These are phyloP conservation scores for Macropodus opercularis DNA, from an alignment of 2,797 vertebrate genomes.

Conservation along the genomic window DNA sequence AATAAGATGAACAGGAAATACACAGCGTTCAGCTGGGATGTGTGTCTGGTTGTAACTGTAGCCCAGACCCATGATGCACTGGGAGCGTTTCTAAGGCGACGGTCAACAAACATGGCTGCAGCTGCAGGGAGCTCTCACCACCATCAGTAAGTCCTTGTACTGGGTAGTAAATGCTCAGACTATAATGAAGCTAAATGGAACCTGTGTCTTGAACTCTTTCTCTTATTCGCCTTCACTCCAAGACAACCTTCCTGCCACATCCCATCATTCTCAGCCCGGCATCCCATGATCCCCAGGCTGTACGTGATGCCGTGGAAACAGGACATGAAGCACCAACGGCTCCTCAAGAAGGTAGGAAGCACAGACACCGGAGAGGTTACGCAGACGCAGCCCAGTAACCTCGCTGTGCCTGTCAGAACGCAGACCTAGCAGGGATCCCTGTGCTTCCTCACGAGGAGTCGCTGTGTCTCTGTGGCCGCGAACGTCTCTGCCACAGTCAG, in stretches of 20 bases:
- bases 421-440: conserved; percentile 41
- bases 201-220: no score
- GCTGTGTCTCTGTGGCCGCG: conserved; percentile 45
- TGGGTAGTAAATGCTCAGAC: no score
- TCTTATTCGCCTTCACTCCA: background rate
- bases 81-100: conserved; percentile 53
- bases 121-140: conserved; percentile 19
- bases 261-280: conserved; percentile 60
- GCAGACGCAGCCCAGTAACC: no score
- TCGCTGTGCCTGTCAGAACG: conserved; percentile 58
- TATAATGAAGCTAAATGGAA: no score
- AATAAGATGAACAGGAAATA: no score
- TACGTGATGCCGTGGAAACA: conserved; percentile 84
- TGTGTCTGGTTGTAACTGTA: conserved; percentile 36
- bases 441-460: conserved; percentile 55
- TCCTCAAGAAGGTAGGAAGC: conserved; percentile 67
- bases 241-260: conserved; percentile 48
- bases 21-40: no score
- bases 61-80: conserved; percentile 56
- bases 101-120: conserved; percentile 47
- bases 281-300: conserved; percentile 72
- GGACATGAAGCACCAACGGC: conserved; percentile 70
- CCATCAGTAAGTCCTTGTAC: conserved; percentile 44
- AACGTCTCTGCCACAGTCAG: conserved; percentile 61
- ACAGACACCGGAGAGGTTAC: no score